Percentiles rank a stretch among this genome's conserved stretches.
phyloP scores from a whole-genome alignment of 2,113 vertebrate species.

The Onychostoma macrolepis region DNA sequence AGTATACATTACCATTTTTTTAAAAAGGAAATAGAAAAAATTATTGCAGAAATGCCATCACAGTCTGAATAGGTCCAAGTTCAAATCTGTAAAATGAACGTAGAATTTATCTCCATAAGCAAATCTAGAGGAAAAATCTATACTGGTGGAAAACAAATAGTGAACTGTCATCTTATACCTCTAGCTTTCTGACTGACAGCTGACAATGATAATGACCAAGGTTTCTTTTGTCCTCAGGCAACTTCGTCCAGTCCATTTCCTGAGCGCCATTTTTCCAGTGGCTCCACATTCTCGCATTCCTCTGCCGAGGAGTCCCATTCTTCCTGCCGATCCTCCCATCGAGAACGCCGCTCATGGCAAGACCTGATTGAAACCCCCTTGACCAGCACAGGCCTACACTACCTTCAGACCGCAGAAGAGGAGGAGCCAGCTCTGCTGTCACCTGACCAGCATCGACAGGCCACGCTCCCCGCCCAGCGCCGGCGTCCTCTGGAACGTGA shows the following conservation, averaged over 20 bases:
- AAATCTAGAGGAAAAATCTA: not conserved
- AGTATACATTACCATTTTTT: not conserved
- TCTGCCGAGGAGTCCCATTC: conserved; percentile 81
- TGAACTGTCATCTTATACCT: not conserved
- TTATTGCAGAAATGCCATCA: not conserved
- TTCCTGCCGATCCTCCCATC: conserved; percentile 76
- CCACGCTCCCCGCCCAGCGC: conserved; percentile 80
- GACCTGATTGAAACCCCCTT: conserved; percentile 69
- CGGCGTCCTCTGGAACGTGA: conserved; percentile 82
- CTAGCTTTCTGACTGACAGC: not conserved
- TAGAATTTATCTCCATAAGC: not conserved
- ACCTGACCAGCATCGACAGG: conserved; percentile 81
- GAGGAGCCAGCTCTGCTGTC: conserved; percentile 73
- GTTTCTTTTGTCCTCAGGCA: conserved; percentile 31
- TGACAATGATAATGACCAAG: not conserved
- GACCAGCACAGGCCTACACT: conserved; percentile 84
- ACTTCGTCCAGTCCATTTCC: conserved; percentile 74
- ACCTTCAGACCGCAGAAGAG: conserved; percentile 83
- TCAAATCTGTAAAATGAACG: no score
- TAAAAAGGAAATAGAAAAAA: not conserved
- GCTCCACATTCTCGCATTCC: conserved; percentile 80
- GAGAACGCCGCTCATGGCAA: conserved; percentile 73
- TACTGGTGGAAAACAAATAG: not conserved
- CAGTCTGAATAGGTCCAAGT: not conserved
- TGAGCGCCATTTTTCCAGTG: conserved; percentile 70